Percentiles rank a stretch among this genome's conserved stretches.
Evolutionary conservation across 1,140 invertebrate species (phyloP).

Genomic region (Cotesia typhae): DNA sequence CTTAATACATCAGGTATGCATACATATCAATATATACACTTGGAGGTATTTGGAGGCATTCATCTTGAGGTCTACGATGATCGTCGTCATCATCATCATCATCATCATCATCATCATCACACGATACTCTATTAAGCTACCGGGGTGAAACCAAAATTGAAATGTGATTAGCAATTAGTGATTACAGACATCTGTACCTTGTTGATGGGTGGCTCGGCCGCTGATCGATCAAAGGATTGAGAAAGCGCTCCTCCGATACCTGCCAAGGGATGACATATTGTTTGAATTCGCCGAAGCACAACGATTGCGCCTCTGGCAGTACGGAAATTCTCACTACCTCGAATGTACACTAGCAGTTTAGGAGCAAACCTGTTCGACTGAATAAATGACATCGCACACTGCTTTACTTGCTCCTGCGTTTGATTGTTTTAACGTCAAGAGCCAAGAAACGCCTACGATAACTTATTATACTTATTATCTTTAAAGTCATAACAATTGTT

Average conservation of each 20-base stretch:
- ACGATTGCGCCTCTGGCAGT: conserved; percentile 8
- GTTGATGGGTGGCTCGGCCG: neutral
- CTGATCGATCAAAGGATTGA: conserved; percentile 21
- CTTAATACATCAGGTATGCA: neutral
- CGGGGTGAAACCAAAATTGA: neutral
- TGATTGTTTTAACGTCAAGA: too few relatives aligned
- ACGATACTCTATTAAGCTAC: neutral
- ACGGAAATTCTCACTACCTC: neutral
- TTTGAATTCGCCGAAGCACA: conserved; percentile 11
- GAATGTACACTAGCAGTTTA: neutral
- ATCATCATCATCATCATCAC: neutral
- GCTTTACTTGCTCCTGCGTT: neutral
- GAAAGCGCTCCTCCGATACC: neutral
- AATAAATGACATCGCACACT: neutral
- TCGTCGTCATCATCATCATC: neutral
- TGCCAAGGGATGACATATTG: conserved; percentile 4
- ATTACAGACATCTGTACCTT: neutral
- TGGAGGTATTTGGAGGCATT: too few relatives aligned
- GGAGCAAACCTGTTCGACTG: neutral
- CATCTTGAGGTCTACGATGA: neutral
- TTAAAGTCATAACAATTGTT: too few relatives aligned
- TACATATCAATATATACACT: neutral
- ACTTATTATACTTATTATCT: too few relatives aligned
- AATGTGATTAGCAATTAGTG: conserved; percentile 15
- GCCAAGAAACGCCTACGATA: too few relatives aligned